Percentiles rank a stretch among this genome's conserved stretches.
Conservation (phyloP, 2,113 vertebrate genomes). For the Oriolus oriolus region DNA sequence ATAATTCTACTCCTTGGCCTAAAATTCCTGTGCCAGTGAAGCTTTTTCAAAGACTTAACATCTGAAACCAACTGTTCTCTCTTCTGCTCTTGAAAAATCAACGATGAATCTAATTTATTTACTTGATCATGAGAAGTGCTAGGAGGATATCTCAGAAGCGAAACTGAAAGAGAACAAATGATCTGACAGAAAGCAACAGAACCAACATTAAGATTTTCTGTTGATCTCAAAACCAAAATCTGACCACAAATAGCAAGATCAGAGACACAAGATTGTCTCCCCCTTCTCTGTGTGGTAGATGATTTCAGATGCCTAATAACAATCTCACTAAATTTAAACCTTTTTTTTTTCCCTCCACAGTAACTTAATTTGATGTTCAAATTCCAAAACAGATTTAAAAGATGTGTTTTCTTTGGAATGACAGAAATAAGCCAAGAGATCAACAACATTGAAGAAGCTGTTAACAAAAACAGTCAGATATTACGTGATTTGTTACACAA, state of each 20-base stretch:
- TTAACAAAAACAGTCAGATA: neutral
- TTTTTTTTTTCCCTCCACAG: neutral
- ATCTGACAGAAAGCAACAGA: neutral
- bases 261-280: neutral
- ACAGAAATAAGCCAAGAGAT: neutral
- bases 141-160: neutral
- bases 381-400: neutral
- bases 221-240: neutral
- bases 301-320: neutral
- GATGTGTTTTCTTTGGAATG: neutral
- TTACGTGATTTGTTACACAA: neutral
- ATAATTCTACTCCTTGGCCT: neutral
- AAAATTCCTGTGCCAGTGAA: neutral
- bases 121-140: neutral
- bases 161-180: neutral
- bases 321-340: neutral
- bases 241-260: neutral
- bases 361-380: neutral
- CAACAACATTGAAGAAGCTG: neutral
- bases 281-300: neutral
- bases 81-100: neutral
- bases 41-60: neutral
- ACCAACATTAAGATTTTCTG: neutral
- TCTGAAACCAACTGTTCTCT: neutral
- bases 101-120: neutral